phyloP scores from a whole-genome alignment of 2,888 invertebrate species.

The Halocaridina rubra region DNA sequence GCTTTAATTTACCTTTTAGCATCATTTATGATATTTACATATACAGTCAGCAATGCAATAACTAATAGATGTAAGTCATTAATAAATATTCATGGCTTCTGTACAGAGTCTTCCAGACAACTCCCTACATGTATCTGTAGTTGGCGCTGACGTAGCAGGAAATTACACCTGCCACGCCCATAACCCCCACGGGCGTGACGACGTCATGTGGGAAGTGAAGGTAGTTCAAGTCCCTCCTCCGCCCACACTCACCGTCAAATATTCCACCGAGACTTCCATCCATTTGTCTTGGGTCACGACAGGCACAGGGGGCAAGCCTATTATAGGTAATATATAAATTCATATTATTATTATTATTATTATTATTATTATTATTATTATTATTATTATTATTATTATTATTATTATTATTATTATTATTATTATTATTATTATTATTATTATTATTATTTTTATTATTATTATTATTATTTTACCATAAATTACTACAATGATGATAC shows the following conservation, averaged over 20 bases:
- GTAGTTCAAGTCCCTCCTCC: conserved; percentile 48
- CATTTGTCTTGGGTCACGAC: conserved; percentile 57
- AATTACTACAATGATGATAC: too few species aligned
- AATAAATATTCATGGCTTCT: too few species aligned
- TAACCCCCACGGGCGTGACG: conserved; percentile 46
- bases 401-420: neutral
- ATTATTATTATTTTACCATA: too few species aligned
- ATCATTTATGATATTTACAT: too few species aligned
- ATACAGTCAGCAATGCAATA: too few species aligned
- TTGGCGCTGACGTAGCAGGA: conserved; percentile 33
- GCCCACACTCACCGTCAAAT: conserved; percentile 52
- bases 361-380: neutral
- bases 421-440: neutral
- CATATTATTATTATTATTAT: neutral
- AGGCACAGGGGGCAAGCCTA: conserved; percentile 54
- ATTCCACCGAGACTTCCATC: conserved; percentile 55
- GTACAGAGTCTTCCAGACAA: conserved; percentile 42
- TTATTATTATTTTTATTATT: too few species aligned
- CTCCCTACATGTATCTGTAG: conserved; percentile 37
- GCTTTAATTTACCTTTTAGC: too few species aligned
- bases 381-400: neutral
- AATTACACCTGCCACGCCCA: conserved; percentile 60
- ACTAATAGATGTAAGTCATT: too few species aligned
- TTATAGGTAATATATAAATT: too few species aligned
- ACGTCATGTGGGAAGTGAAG: conserved; percentile 47